Conservation (phyloP, 2,888 invertebrate genomes). For the Erannis defoliaria region DNA sequence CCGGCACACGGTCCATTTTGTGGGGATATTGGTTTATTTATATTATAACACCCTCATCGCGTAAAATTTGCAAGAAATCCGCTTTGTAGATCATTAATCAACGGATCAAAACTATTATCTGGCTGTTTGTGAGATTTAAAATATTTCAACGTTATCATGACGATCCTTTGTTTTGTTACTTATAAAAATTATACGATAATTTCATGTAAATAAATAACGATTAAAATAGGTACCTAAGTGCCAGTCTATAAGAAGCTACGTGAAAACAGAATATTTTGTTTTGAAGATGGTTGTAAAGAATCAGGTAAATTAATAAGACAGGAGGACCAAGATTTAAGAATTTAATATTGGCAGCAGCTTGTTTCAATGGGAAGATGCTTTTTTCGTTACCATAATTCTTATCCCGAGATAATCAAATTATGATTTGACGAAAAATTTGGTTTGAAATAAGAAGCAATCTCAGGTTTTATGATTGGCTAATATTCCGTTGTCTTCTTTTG, state of each 20-base stretch:
- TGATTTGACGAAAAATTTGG: constrained; percentile 58
- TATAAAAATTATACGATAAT: neutral
- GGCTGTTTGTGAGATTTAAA: constrained; percentile 36
- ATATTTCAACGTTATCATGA: neutral
- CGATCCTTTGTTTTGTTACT: neutral
- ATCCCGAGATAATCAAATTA: constrained; percentile 71
- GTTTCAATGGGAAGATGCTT: constrained; percentile 71
- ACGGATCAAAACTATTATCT: constrained; percentile 25
- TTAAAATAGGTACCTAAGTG: too few relatives aligned
- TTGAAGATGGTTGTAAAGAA: constrained; percentile 19
- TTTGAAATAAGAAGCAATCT: constrained; percentile 35
- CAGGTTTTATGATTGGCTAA: constrained; percentile 7
- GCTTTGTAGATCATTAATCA: constrained; percentile 61
- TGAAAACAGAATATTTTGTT: constrained; percentile 15
- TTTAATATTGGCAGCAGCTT: constrained; percentile 80
- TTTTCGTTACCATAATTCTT: constrained; percentile 72
- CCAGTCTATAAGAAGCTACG: neutral
- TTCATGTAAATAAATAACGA: too few relatives aligned
- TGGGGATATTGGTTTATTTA: constrained; percentile 80
- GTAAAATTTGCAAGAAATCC: constrained; percentile 71
- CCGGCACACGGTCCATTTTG: constrained; percentile 76
- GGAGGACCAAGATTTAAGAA: constrained; percentile 68
- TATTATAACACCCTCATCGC: constrained; percentile 70
- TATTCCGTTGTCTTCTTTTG: neutral
- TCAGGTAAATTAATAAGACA: constrained; percentile 59